Conservation (phyloP, 2,888 invertebrate species). For the Anoplius nigerrimus region DNA sequence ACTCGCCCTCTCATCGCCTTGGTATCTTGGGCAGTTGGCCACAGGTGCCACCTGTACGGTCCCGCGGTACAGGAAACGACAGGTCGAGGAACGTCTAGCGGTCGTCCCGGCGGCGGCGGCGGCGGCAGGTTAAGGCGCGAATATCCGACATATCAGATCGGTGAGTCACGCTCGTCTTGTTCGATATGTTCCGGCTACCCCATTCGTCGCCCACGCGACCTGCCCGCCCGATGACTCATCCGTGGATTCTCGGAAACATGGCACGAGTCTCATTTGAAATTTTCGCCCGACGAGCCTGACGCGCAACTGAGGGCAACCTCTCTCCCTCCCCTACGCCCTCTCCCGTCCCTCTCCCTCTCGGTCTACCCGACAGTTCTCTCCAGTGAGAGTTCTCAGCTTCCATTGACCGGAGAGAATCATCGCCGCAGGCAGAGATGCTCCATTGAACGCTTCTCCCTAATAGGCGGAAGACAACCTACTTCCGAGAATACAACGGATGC, state of each 20-base stretch:
- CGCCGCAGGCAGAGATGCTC: too few species aligned
- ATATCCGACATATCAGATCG: conserved; percentile 62
- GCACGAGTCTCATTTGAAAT: conserved; percentile 44
- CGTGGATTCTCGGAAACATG: conserved; percentile 50
- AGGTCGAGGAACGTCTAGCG: conserved; percentile 48
- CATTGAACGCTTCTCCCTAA: too few species aligned
- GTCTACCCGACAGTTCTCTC: too few species aligned
- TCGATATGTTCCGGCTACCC: conserved; percentile 61
- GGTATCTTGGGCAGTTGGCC: conserved; percentile 23
- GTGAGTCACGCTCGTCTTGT: conserved; percentile 63
- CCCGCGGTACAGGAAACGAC: conserved; percentile 34
- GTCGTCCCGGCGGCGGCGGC: conserved; percentile 30
- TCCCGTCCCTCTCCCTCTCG: not conserved
- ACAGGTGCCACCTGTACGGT: conserved; percentile 38
- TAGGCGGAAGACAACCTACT: too few species aligned
- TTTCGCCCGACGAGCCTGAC: conserved; percentile 39
- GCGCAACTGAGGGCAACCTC: conserved; percentile 4
- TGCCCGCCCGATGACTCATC: conserved; percentile 54
- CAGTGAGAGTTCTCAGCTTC: too few species aligned
- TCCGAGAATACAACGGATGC: too few species aligned
- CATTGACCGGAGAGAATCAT: too few species aligned
- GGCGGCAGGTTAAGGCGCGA: conserved; percentile 51
- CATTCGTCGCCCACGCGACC: conserved; percentile 60
- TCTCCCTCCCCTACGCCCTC: not conserved
- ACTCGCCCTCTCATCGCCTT: not conserved